Evolutionary conservation across 2,113 vertebrate genomes (phyloP).

Genomic region (Cranoglanis bouderius): DNA sequence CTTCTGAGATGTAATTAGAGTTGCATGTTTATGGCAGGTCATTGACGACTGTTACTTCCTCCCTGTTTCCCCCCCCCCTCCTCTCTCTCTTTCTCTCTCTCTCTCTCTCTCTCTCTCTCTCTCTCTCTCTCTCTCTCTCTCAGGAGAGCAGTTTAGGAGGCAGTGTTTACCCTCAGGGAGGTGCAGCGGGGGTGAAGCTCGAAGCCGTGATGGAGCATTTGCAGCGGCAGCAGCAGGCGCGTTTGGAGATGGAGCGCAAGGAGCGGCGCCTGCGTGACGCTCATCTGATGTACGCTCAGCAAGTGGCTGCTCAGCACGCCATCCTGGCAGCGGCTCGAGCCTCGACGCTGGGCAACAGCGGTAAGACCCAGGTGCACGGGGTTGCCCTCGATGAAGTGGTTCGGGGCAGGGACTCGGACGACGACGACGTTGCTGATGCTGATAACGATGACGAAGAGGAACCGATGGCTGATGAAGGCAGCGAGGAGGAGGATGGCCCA

Average conservation of each 20-base stretch:
- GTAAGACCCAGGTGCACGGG: slow-evolving; percentile 73
- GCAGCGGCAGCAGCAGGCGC: slow-evolving; percentile 83
- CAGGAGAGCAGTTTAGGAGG: slow-evolving; percentile 76
- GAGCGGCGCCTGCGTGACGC: slow-evolving; percentile 83
- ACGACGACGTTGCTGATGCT: slow-evolving; percentile 64
- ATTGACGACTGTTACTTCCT: slow-evolving; percentile 48
- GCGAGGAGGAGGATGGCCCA: slow-evolving; percentile 64
- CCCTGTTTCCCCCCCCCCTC: neutral
- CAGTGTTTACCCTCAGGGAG: slow-evolving; percentile 75
- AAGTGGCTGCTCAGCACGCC: slow-evolving; percentile 83
- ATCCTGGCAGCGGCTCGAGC: slow-evolving; percentile 79
- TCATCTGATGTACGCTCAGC: slow-evolving; percentile 85
- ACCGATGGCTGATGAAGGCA: slow-evolving; percentile 75
- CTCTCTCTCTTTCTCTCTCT: slow-evolving; percentile 57
- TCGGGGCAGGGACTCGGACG: slow-evolving; percentile 73
- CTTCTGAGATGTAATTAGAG: slow-evolving; percentile 29
- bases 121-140: slow-evolving; percentile 48
- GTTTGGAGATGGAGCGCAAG: slow-evolving; percentile 87
- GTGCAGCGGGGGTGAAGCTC: slow-evolving; percentile 81
- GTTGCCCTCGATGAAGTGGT: slow-evolving; percentile 79
- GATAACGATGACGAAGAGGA: slow-evolving; percentile 60
- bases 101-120: slow-evolving; percentile 64
- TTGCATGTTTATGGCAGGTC: slow-evolving; percentile 29
- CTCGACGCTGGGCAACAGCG: slow-evolving; percentile 70
- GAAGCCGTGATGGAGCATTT: slow-evolving; percentile 91